Percentiles rank a stretch among this genome's conserved stretches.
phyloP scores from a whole-genome alignment of 2,888 invertebrate genomes.

The Napeogenes sylphis region DNA sequence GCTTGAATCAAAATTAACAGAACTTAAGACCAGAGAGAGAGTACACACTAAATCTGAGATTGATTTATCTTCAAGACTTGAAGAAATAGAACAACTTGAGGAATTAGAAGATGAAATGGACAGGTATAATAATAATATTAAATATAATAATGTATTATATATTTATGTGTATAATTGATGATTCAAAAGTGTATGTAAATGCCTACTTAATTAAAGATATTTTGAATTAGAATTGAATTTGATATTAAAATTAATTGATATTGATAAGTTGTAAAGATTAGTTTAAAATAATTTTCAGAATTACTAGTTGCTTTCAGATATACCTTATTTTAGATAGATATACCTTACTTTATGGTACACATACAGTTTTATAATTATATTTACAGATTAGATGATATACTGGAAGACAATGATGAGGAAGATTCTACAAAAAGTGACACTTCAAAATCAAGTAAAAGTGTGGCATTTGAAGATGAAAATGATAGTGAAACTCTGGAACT shows the following conservation, averaged over 20 bases:
- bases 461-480: constrained; percentile 65
- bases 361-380: not conserved
- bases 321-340: not conserved
- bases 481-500: constrained; percentile 58
- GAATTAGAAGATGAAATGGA: constrained; percentile 78
- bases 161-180: too few species aligned
- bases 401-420: constrained; percentile 43
- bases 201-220: too few species aligned
- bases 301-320: not conserved
- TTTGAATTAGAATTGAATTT: too few species aligned
- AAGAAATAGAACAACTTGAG: constrained; percentile 75
- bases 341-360: not conserved
- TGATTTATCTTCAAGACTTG: constrained; percentile 68
- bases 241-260: too few species aligned
- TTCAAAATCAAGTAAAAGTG: constrained; percentile 35
- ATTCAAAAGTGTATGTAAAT: too few species aligned
- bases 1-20: constrained; percentile 50
- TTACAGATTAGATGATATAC: constrained; percentile 53
- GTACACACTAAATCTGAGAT: constrained; percentile 49
- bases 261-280: too few species aligned
- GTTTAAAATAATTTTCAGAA: too few species aligned
- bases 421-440: constrained; percentile 16
- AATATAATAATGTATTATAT: too few species aligned
- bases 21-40: constrained; percentile 51
- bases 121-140: constrained; percentile 46